Conservation (phyloP, 2,113 vertebrate genomes). For the Mirza zaza region DNA sequence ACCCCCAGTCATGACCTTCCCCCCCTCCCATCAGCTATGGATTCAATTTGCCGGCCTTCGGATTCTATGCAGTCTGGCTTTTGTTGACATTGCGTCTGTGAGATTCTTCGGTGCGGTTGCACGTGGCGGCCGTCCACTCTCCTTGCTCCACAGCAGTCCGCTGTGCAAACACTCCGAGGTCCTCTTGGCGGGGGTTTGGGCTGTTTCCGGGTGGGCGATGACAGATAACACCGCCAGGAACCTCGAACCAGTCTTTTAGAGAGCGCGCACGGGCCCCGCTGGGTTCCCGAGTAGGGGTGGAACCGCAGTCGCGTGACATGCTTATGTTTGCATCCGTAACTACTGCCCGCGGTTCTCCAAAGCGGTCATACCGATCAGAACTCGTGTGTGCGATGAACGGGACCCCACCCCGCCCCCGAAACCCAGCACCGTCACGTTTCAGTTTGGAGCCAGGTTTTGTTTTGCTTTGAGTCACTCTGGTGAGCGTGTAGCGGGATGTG, state of each 20-base stretch:
- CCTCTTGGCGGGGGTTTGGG: fast-evolving
- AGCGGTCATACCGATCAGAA: background rate
- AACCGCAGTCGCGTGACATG: fast-evolving
- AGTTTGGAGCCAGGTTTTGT: background rate
- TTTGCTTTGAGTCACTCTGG: background rate
- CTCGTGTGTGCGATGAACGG: fast-evolving
- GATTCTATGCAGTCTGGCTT: background rate
- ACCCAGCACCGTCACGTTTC: background rate
- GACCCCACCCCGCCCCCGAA: background rate
- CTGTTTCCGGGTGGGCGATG: background rate
- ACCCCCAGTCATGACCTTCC: background rate
- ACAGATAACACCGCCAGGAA: fast-evolving
- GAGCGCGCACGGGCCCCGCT: fast-evolving
- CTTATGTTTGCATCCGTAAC: no score
- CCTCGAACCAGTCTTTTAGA: background rate
- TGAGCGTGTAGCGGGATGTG: background rate
- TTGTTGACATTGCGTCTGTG: fast-evolving
- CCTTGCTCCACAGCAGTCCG: fast-evolving
- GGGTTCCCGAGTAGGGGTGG: background rate
- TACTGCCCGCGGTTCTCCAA: background rate
- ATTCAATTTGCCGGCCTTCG: no score
- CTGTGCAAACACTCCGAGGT: no score
- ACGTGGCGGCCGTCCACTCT: background rate
- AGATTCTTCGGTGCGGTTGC: background rate
- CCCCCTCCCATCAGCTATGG: no score